Evolutionary conservation across 2,888 invertebrate genomes (phyloP).

Genomic region (Chaitophorus viminalis): DNA sequence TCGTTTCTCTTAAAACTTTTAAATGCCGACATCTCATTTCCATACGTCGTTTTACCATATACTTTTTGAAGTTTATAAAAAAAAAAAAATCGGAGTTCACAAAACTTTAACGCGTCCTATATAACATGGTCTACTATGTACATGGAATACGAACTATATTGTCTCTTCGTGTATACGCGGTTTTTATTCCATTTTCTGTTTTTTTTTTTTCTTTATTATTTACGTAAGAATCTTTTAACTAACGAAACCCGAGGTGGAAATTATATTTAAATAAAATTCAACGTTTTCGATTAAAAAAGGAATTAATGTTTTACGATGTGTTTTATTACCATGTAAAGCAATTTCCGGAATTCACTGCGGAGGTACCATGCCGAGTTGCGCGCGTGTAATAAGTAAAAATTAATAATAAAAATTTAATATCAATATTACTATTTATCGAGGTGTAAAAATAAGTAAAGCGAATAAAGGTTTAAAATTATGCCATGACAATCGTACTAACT

Average conservation of each 20-base stretch:
- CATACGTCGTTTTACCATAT: slow-evolving; percentile 33
- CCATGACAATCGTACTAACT: background rate
- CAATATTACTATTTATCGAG: background rate
- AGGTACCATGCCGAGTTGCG: background rate
- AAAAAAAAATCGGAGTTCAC: background rate
- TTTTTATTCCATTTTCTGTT: background rate
- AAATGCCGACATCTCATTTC: slow-evolving; percentile 23
- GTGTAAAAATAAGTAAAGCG: slow-evolving; percentile 25
- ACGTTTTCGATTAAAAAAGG: background rate
- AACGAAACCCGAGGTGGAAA: background rate
- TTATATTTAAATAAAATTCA: slow-evolving; percentile 21
- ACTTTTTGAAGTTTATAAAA: slow-evolving; percentile 23
- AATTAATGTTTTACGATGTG: background rate
- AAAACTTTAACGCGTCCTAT: slow-evolving; percentile 33
- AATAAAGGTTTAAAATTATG: slow-evolving; percentile 8
- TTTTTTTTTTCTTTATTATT: slow-evolving; percentile 2
- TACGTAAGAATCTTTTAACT: slow-evolving; percentile 5
- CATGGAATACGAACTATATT: slow-evolving; percentile 9
- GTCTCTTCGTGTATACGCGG: background rate
- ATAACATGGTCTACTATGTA: background rate
- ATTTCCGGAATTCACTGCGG: background rate
- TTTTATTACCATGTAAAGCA: background rate
- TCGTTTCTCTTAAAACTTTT: slow-evolving; percentile 38
- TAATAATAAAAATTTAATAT: background rate
- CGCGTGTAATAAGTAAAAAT: background rate